These are phyloP conservation scores for Abscondita cerata DNA, from an alignment of 2,888 invertebrate species.

Conservation along the genomic window DNA sequence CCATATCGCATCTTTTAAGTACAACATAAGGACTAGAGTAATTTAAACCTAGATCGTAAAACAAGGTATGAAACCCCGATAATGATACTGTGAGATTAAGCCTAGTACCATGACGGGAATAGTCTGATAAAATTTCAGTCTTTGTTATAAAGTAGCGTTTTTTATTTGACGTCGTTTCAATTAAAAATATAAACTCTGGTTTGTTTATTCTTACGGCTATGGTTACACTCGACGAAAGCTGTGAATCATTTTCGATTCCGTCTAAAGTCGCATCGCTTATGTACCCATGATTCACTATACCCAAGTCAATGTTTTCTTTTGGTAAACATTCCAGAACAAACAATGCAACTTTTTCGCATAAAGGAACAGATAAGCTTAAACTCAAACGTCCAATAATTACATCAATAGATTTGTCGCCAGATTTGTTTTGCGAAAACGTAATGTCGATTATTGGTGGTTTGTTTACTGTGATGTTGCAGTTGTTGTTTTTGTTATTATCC, in stretches of 20 bases:
- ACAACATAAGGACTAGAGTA: conserved; percentile 64
- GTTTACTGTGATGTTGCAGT: conserved; percentile 64
- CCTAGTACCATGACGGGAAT: conserved; percentile 70
- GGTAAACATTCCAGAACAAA: conserved; percentile 57
- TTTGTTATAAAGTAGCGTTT: conserved; percentile 65
- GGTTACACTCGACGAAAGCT: conserved; percentile 62
- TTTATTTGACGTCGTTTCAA: conserved; percentile 67
- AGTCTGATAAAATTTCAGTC: conserved; percentile 73
- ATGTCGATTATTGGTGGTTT: conserved; percentile 77
- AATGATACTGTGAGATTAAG: conserved; percentile 69
- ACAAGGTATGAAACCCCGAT: conserved; percentile 65
- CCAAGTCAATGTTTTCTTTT: conserved; percentile 69
- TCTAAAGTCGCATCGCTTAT: conserved; percentile 64
- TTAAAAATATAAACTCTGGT: conserved; percentile 79
- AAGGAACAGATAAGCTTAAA: conserved; percentile 76
- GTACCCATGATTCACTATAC: conserved; percentile 76
- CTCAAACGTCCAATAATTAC: conserved; percentile 76
- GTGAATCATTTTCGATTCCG: conserved; percentile 24
- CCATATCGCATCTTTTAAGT: conserved; percentile 73
- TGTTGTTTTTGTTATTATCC: conserved; percentile 64
- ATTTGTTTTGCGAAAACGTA: conserved; percentile 68
- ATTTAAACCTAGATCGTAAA: conserved; percentile 52
- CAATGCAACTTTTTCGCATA: conserved; percentile 62
- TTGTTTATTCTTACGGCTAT: conserved; percentile 76
- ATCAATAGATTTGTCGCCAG: conserved; percentile 70